Evolutionary conservation across 2,113 vertebrate genomes (phyloP), one percentile per base, ranked within the genome.

Genomic region (Aphyosemion australe): DNA sequence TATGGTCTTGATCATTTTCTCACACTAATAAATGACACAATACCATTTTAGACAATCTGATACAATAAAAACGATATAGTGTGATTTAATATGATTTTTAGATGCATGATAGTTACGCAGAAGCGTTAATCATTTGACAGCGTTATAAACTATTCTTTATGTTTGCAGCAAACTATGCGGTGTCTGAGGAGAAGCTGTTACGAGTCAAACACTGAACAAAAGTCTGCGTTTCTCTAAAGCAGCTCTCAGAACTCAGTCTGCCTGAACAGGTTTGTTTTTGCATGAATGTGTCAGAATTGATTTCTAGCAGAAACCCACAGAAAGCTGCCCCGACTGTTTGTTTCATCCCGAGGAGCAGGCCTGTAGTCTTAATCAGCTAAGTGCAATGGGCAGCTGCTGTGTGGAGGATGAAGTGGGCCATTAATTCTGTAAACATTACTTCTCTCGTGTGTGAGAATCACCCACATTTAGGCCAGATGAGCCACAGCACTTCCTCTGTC

Each of bases 391-490:
- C 90, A 93, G 91, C 90, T 93, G 88, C 79, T 89, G 83, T 69
- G 85, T 54, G 69, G 71, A 47, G 76, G 76, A 86, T 50, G 80
- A 53, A 85, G 80, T 80, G 84, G 71, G 78, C 80, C 72, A 77
- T 90, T 93, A 88, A 89, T 88, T 84, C 87, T 85, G 90, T 89
- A 92, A 93, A 93, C 90, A 84, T n/a, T 11, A 9, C 76, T 88
- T 86, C 80, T 83, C 80, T 87, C 86, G 77, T 76, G 86, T 89
- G 84, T 82, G 56, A 76, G 85, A 94, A 91, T 63, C 80, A 86
- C 89, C 90, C 84, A 89, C 79, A 80, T 85, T 86, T 76, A 79
- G 80, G 72, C 84, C 82, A 85, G 80, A 88, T 84, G 84, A 86
- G 78, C 78, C 65, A 50, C 68, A 84, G 70, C 79, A 75, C 59